Conservation (phyloP, 2,888 invertebrate genomes). For the Drosophila mimetica region DNA sequence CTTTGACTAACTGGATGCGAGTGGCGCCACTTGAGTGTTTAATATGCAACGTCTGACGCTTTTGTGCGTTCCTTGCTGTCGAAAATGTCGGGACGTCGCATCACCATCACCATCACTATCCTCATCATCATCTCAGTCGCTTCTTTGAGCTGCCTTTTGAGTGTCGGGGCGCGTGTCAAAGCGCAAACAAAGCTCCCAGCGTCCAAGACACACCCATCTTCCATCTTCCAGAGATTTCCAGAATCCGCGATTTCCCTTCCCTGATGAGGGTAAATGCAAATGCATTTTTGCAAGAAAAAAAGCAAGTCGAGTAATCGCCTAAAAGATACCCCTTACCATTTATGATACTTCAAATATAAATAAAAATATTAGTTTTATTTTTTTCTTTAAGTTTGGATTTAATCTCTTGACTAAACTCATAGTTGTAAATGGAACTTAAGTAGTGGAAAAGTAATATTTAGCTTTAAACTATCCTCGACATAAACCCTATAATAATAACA, state of each 20-base stretch:
- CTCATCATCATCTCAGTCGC: slow-evolving; percentile 18
- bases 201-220: slow-evolving; percentile 33
- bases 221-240: slow-evolving; percentile 12
- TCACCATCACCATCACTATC: slow-evolving; percentile 21
- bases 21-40: slow-evolving; percentile 64
- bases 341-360: background rate
- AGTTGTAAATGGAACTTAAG: too few species aligned
- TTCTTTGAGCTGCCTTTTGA: slow-evolving; percentile 61
- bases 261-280: slow-evolving; percentile 39
- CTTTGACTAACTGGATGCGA: slow-evolving; percentile 38
- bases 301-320: background rate
- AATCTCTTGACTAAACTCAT: too few species aligned
- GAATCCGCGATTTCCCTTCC: background rate
- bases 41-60: slow-evolving; percentile 59
- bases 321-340: background rate
- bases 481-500: too few species aligned
- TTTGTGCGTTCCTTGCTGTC: slow-evolving; percentile 43
- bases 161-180: slow-evolving; percentile 71
- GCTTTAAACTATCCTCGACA: too few species aligned
- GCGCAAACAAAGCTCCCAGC: slow-evolving; percentile 50
- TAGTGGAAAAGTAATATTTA: too few species aligned
- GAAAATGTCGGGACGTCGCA: slow-evolving; percentile 33
- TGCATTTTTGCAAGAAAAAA: slow-evolving; percentile 42
- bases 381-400: too few species aligned
- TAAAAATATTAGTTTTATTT: background rate